These are phyloP conservation scores for Hydraecia micacea DNA, from an alignment of 2,888 invertebrate species.

Conservation along the genomic window DNA sequence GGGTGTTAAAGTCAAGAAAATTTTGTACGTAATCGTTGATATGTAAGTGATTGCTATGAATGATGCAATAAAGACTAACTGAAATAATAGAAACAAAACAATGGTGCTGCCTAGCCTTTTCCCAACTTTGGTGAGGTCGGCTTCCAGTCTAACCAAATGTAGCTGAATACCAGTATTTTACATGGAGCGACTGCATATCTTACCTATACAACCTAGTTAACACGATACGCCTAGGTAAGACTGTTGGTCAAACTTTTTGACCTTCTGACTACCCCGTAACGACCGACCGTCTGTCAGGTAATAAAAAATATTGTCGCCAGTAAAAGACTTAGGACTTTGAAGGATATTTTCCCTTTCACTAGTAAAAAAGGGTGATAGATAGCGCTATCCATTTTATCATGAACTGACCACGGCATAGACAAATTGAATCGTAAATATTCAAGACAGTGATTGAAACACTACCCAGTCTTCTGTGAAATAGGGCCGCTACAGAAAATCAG, in stretches of 20 bases:
- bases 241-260: too few species aligned
- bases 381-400: background rate
- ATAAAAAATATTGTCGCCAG: background rate
- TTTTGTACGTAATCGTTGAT: background rate
- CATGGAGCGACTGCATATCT: background rate
- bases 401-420: constrained; percentile 36
- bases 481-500: background rate
- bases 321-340: background rate
- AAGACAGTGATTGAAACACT: constrained; percentile 44
- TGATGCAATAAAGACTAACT: background rate
- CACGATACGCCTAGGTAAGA: background rate
- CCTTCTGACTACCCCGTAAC: background rate
- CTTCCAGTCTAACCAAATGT: background rate
- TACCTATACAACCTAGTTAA: background rate
- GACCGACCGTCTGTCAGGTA: background rate
- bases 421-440: constrained; percentile 46
- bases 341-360: constrained; percentile 16
- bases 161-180: background rate
- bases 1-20: background rate
- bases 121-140: background rate
- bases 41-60: background rate
- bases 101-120: background rate
- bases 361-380: constrained; percentile 3
- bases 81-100: too few species aligned
- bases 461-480: constrained; percentile 4